Percentiles rank a stretch among this genome's conserved stretches.
phyloP scores from a whole-genome alignment of 2,888 invertebrate genomes.

The Diaprepes abbreviatus region DNA sequence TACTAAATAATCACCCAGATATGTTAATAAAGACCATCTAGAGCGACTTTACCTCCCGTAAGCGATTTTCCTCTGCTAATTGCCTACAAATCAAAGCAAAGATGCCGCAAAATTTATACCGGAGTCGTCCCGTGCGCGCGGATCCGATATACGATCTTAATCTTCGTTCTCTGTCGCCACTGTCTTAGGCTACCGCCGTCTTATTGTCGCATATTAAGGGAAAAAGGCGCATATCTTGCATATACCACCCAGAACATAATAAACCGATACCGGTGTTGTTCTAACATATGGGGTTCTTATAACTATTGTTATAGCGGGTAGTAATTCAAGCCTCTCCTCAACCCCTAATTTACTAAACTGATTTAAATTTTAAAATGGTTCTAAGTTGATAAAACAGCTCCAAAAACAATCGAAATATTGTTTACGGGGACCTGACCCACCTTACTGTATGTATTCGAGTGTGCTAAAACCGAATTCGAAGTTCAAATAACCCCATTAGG shows the following conservation, averaged over 20 bases:
- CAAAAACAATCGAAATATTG: too few relatives aligned
- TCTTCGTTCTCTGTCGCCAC: slow-evolving; percentile 41
- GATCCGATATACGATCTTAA: slow-evolving; percentile 46
- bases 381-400: too few relatives aligned
- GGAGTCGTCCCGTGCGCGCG: slow-evolving; percentile 31
- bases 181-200: slow-evolving; percentile 24
- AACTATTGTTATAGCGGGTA: too few relatives aligned
- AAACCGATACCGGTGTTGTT: background rate
- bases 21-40: slow-evolving; percentile 38
- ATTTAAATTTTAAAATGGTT: too few relatives aligned
- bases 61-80: slow-evolving; percentile 43
- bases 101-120: slow-evolving; percentile 44
- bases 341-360: too few relatives aligned
- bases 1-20: slow-evolving; percentile 16
- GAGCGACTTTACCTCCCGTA: slow-evolving; percentile 35
- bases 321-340: too few relatives aligned
- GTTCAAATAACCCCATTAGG: too few relatives aligned
- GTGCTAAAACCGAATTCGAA: too few relatives aligned
- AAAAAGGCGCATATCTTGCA: slow-evolving; percentile 8
- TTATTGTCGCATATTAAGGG: slow-evolving; percentile 19
- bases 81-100: slow-evolving; percentile 45
- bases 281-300: too few relatives aligned
- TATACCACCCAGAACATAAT: slow-evolving; percentile 7
- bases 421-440: too few relatives aligned
- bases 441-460: too few relatives aligned